Evolutionary conservation across 1,140 invertebrate species (phyloP), one percentile per base, ranked within the genome.

Genomic region (Habropoda laboriosa): DNA sequence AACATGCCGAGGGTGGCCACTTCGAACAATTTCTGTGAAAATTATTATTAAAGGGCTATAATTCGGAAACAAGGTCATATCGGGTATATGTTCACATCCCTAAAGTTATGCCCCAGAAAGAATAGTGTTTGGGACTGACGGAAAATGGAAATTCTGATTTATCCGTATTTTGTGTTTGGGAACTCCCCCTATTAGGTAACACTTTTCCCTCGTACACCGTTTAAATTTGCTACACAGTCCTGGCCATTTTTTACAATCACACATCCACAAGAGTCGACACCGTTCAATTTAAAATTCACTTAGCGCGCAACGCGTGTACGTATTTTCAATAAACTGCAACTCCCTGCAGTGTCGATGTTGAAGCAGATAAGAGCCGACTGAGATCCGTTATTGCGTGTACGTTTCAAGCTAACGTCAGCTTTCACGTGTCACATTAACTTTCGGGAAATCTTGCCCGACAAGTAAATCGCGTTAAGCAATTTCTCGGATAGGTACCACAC

Each of bases 381-480:
- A 38, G 16, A 55, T 42, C 49, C 49, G 51, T 76, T 68, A 76
- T 76, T 76, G 73, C 73, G 40, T 68, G 38, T 68, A 76, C 73
- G 63, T 76, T 68, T 68, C 63, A 35, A 42, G 51, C 47, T 10
- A 66, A 68, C 40, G 63, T 57, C 73, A 35, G 73, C 63, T 57
- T 76, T 64, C 73, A 67, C 49, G 73, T 24, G 73, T 76, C 73
- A 55, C 73, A 45, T 76, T 68, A 76, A 49, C 73, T 76, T 67
- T 27, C 16, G 27, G 63, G 49, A 68, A 76, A 57, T 76, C 73
- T 76, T 68, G 27, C 61, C 45, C 63, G 38, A 35, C 63, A 32
- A 24, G 51, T 55, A 76, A 76, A 76, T 76, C 51, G 49, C 38
- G 63, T 76, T 76, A 76, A 76, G 64, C 73, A 76, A 76, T 76